Conservation (phyloP, 2,888 invertebrate species). For the Trichopria drosophilae region DNA sequence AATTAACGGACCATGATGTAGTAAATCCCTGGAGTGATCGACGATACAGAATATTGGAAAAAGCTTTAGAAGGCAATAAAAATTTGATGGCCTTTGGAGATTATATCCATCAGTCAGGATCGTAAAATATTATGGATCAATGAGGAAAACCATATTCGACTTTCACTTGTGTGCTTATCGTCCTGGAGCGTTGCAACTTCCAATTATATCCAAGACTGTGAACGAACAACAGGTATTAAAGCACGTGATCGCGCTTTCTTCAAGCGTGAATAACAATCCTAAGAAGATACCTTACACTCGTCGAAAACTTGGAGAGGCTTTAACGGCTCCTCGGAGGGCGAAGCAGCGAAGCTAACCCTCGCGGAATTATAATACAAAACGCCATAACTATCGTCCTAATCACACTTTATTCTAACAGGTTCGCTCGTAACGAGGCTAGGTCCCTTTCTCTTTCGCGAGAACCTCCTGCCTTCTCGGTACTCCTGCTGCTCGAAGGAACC, state of each 20-base stretch:
- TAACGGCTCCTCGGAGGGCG: constrained; percentile 48
- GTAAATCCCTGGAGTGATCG: too few species aligned
- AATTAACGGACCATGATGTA: too few species aligned
- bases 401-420: constrained; percentile 56
- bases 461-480: constrained; percentile 30
- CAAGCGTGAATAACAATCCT: constrained; percentile 12
- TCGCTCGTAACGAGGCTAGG: constrained; percentile 46
- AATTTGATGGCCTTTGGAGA: too few species aligned
- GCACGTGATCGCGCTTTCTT: constrained; percentile 33
- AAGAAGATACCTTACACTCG: constrained; percentile 34
- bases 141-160: too few species aligned
- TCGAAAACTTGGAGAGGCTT: constrained; percentile 48
- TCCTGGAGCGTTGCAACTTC: too few species aligned
- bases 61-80: too few species aligned
- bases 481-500: constrained; percentile 48
- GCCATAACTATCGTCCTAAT: constrained; percentile 57
- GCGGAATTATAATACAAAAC: constrained; percentile 55
- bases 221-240: constrained; percentile 24
- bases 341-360: constrained; percentile 37
- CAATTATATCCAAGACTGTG: too few species aligned
- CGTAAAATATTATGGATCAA: too few species aligned
- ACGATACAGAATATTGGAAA: too few species aligned
- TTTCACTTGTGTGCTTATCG: too few species aligned
- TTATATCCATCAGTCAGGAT: too few species aligned
- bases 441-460: constrained; percentile 15